A percentile compares a stretch with the other conserved stretches of the same genome.
phyloP scores from a whole-genome alignment of 1,140 invertebrate genomes.

The Ruditapes philippinarum region DNA sequence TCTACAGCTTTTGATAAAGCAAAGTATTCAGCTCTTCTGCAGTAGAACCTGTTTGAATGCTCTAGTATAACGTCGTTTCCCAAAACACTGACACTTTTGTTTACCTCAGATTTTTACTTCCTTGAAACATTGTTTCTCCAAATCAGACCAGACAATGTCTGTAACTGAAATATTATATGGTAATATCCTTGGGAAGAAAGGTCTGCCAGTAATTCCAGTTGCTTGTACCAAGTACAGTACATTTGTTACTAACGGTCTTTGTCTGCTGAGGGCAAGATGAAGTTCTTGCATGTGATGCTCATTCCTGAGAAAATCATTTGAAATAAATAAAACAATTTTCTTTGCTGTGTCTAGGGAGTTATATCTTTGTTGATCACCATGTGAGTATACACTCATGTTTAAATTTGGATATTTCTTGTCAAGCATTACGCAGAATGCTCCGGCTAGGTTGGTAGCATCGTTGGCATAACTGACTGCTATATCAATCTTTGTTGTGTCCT shows the following conservation, averaged over 20 bases:
- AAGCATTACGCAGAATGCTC: conserved; percentile 17
- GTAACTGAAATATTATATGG: conserved; percentile 8
- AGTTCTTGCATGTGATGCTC: conserved; percentile 51
- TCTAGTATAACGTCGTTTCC: background rate
- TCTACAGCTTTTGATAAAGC: conserved; percentile 35
- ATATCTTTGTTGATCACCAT: background rate
- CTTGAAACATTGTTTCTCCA: background rate
- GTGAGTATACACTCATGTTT: conserved; percentile 39
- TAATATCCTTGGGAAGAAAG: conserved; percentile 60
- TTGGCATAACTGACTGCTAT: conserved; percentile 33
- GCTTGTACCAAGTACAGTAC: conserved; percentile 48
- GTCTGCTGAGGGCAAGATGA: conserved; percentile 40
- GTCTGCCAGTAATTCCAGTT: background rate
- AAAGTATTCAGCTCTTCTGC: conserved; percentile 12
- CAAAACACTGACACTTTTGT: background rate
- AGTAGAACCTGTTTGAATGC: background rate
- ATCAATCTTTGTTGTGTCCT: background rate
- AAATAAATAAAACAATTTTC: conserved; percentile 47
- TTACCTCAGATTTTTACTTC: background rate
- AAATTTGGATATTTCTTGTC: conserved; percentile 29
- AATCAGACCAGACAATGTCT: conserved; percentile 47
- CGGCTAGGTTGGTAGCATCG: conserved; percentile 34
- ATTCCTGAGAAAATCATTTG: conserved; percentile 43
- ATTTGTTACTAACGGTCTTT: background rate
- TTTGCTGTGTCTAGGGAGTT: conserved; percentile 44